Conservation (phyloP, 2,888 invertebrate species). For the Geophilus truncorum region DNA sequence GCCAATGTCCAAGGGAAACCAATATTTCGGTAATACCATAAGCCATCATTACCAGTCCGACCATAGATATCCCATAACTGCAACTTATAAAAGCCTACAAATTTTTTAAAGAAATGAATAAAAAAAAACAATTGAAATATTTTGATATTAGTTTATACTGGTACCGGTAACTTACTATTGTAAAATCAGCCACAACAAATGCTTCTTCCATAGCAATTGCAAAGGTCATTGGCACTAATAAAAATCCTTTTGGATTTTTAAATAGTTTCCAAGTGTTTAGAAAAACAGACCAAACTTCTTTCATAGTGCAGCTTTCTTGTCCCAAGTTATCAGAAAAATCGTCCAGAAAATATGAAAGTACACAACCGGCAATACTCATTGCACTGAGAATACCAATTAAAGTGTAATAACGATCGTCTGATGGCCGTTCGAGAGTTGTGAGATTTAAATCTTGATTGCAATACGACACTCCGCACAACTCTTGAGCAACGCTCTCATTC, state of each 20-base stretch:
- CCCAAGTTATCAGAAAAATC: not conserved
- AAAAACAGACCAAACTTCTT: not conserved
- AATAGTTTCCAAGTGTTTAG: not conserved
- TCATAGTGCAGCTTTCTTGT: not conserved
- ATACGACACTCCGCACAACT: not conserved
- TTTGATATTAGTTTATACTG: not conserved
- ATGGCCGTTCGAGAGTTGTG: not conserved
- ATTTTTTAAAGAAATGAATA: not conserved
- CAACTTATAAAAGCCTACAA: not conserved
- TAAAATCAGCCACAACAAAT: not conserved
- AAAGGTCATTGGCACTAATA: not conserved
- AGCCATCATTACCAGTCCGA: conserved; percentile 13
- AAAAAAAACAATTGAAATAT: not conserved
- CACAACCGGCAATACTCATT: not conserved
- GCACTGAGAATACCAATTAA: not conserved
- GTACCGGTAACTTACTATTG: not conserved
- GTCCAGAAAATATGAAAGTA: not conserved
- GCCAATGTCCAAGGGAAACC: not conserved
- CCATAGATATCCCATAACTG: not conserved
- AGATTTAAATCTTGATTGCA: not conserved
- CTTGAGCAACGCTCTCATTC: not conserved
- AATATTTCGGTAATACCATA: not conserved
- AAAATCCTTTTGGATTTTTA: not conserved
- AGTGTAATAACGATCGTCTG: not conserved
- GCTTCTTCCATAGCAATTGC: not conserved